Percentiles rank a stretch among this genome's conserved stretches.
phyloP scores from a whole-genome alignment of 2,888 invertebrate genomes.

The Nomada ruficornis region DNA sequence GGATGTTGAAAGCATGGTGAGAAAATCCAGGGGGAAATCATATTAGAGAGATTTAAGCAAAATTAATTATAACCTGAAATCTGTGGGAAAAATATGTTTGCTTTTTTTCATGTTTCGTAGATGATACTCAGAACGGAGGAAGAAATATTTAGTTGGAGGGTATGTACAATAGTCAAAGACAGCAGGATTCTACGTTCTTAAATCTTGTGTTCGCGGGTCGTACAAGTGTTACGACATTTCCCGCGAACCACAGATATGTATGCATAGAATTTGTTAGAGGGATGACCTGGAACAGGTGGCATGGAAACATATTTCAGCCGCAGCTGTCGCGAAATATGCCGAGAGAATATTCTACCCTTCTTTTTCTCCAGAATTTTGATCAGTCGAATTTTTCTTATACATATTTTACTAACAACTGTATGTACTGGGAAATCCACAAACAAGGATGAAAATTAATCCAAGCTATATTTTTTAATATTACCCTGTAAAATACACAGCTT shows the following conservation, averaged over 20 bases:
- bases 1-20: too few species aligned
- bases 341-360: too few species aligned
- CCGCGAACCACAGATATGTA: not conserved
- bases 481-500: not conserved
- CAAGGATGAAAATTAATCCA: too few species aligned
- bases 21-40: too few species aligned
- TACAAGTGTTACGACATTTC: not conserved
- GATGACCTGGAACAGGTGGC: not conserved
- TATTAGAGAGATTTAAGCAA: too few species aligned
- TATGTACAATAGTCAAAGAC: too few species aligned
- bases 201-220: conserved; percentile 10
- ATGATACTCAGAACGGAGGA: too few species aligned
- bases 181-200: not conserved
- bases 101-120: too few species aligned
- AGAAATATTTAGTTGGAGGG: too few species aligned
- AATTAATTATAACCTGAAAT: too few species aligned
- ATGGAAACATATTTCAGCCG: not conserved
- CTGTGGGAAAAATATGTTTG: too few species aligned
- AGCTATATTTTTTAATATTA: not conserved
- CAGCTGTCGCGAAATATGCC: not conserved
- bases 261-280: not conserved
- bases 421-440: too few species aligned
- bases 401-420: not conserved
- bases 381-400: not conserved
- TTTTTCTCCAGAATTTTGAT: not conserved